These are phyloP conservation scores for Ctenochaetus hawaiiensis DNA, from an alignment of 2,797 vertebrate genomes.

Conservation along the genomic window DNA sequence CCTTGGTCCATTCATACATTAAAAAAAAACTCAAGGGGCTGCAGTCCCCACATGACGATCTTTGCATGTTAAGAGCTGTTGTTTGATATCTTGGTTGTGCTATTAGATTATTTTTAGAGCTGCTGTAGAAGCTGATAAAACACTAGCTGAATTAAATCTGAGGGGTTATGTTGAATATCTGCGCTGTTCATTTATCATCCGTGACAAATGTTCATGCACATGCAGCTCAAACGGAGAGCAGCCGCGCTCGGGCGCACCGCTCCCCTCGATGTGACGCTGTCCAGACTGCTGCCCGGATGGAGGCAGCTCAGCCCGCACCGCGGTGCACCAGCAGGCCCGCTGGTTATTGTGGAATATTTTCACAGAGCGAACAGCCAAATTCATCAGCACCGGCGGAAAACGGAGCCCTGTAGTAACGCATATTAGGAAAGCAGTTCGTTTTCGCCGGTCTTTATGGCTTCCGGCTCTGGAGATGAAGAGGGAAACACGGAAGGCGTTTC, in stretches of 20 bases:
- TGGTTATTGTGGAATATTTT: constrained; percentile 46
- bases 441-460: constrained; percentile 71
- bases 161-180: neutral
- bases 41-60: neutral
- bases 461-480: constrained; percentile 64
- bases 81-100: neutral
- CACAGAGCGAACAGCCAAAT: constrained; percentile 19
- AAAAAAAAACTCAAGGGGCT: constrained; percentile 5
- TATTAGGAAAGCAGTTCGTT: constrained; percentile 34
- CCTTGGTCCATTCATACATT: constrained; percentile 27
- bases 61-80: neutral
- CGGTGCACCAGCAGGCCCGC: neutral
- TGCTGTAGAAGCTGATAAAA: neutral
- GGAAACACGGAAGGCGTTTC: constrained; percentile 48
- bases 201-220: too few relatives aligned
- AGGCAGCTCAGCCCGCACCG: constrained; percentile 21
- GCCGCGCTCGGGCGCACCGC: neutral
- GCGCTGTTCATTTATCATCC: neutral
- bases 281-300: constrained; percentile 22
- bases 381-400: constrained; percentile 38
- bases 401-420: constrained; percentile 2
- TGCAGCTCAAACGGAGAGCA: neutral
- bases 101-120: neutral
- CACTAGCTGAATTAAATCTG: neutral
- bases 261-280: neutral